These are phyloP conservation scores for Melipona bicolor DNA, from an alignment of 2,888 invertebrate genomes.

Conservation along the genomic window DNA sequence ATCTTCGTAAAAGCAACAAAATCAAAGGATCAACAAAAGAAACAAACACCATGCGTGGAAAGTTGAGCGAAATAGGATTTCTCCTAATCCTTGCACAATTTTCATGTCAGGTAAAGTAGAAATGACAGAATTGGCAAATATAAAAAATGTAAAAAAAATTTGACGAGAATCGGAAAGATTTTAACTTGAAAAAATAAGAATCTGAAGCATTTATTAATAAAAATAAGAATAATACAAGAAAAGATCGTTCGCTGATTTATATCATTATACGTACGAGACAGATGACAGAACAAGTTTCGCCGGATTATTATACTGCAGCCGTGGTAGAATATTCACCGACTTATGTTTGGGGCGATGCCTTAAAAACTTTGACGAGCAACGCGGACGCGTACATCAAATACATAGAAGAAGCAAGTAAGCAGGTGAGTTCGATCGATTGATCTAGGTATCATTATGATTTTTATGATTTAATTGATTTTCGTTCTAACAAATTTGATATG, in stretches of 20 bases:
- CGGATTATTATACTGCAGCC: constrained; percentile 69
- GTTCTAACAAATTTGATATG: not conserved
- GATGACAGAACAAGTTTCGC: not conserved
- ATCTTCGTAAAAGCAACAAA: not conserved
- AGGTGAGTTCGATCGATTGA: constrained; percentile 57
- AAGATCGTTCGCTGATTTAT: not conserved
- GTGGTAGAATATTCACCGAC: constrained; percentile 75
- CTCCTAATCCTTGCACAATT: not conserved
- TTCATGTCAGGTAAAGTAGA: constrained; percentile 28
- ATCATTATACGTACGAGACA: not conserved
- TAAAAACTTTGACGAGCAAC: constrained; percentile 55
- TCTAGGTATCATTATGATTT: no score
- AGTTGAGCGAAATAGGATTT: not conserved
- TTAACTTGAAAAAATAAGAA: not conserved
- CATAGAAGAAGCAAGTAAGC: constrained; percentile 63
- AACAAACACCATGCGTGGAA: not conserved
- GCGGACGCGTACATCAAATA: constrained; percentile 59
- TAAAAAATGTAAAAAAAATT: not conserved
- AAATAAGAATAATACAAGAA: not conserved
- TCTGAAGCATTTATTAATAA: no score
- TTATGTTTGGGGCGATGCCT: constrained; percentile 22
- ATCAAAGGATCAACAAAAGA: not conserved
- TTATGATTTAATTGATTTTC: not conserved
- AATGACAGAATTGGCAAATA: not conserved
- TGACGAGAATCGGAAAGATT: not conserved